Base-by-base conservation (phyloP, 2,113 vertebrate genomes). In the Ammodytes marinus region DNA sequence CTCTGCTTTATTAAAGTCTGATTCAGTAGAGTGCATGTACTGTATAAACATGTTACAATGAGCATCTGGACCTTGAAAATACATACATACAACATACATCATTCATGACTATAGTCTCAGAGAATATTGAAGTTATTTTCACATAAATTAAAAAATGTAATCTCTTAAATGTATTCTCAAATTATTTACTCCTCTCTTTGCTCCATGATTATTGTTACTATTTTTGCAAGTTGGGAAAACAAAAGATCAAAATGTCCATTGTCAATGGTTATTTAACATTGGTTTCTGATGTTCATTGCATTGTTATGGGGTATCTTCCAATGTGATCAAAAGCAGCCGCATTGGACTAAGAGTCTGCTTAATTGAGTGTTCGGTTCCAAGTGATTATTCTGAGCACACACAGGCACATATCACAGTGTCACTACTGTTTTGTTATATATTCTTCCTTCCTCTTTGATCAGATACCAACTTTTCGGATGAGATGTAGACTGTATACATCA, bases 401-500 rank as follows among this genome's bases (percentile, higher is more conserved):
- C 9, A 55, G 11, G 58, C 46, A 35, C 11, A 81, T 46, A 58
- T 67, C 73, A 15, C 59, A 35, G 61, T 19, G 52, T 45, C 53
- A 66, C 4, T 10, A 8, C 37, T n/a, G 7, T 46, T 35, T 52
- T 72, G 15, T 74, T 42, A 75, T 52, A 39, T 27, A 27, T 27
- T 69, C 57, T 75, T n/a, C 65, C 39, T 80, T 67, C 19, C 6
- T 73, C 57, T 80, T 64, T 75, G 69, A 79, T 73, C 50, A 50
- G 52, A 69, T 64, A 64, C 49, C 4, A 17, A 37, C 27, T 15
- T 55, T 43, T 50, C 73, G 64, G 9, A 69, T 73, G 19, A 55
- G 43, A 78, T n/a, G 2, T 1, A 27, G 1, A 7, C 14, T 40
- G n/a, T 61, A 64, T 66, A 19, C 63, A 74, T 61, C 72, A 77